phyloP scores from a whole-genome alignment of 2,888 invertebrate genomes.

The Eupsilia transversa region DNA sequence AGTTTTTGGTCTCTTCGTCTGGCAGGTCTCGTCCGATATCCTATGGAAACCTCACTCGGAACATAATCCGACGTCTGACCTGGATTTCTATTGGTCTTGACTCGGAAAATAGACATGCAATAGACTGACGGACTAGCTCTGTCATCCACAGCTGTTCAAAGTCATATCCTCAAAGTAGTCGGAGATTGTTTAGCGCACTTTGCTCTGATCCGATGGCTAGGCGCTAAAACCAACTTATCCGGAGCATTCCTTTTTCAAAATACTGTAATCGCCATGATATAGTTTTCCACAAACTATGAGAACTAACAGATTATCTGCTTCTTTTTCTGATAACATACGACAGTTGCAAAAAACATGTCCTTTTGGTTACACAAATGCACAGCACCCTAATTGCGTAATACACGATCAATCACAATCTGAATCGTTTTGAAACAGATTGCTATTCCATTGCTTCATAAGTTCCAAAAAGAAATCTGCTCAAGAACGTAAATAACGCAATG shows the following conservation, averaged over 20 bases:
- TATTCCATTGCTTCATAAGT: no score
- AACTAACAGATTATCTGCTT: not conserved
- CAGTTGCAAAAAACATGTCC: not conserved
- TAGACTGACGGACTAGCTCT: not conserved
- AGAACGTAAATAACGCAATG: no score
- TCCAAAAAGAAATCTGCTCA: no score
- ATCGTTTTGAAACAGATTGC: no score
- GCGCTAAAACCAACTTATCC: not conserved
- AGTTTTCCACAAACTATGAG: not conserved
- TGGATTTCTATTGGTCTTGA: not conserved
- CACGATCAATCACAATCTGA: no score
- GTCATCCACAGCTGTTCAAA: not conserved
- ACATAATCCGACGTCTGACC: not conserved
- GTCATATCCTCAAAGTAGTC: not conserved
- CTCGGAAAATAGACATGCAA: not conserved
- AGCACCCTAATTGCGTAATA: no score
- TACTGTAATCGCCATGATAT: no score
- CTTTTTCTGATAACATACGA: not conserved
- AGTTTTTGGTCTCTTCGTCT: not conserved
- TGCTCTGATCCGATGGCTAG: not conserved
- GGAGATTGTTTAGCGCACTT: not conserved
- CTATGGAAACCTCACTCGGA: not conserved
- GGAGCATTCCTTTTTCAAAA: not conserved
- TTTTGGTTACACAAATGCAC: not conserved
- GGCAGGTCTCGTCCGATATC: not conserved